A percentile compares a stretch with the other conserved stretches of the same genome.
Conservation (phyloP, 64 coral and sea anemone species). For the Actinia equina region DNA sequence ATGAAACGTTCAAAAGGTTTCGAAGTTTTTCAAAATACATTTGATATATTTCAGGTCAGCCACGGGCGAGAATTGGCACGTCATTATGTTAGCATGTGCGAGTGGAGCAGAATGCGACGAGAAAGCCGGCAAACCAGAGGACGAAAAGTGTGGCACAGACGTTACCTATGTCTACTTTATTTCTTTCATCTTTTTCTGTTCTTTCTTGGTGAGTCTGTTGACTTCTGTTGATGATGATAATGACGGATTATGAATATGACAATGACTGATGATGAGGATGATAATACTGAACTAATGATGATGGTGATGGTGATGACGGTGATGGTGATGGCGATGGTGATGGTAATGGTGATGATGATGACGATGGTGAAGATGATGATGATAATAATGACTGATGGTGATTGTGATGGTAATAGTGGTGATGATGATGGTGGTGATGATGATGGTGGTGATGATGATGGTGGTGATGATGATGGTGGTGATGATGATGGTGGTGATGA, state of each 20-base stretch:
- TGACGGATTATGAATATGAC: background rate
- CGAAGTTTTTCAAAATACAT: background rate
- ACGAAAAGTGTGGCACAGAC: slow-evolving; percentile 55
- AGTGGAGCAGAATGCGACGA: slow-evolving; percentile 52
- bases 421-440: too few species aligned
- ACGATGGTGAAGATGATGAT: background rate
- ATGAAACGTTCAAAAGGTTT: too few species aligned
- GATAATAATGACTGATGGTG: slow-evolving; percentile 2
- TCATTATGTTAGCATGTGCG: slow-evolving; percentile 66
- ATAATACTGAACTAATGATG: background rate
- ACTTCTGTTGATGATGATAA: background rate
- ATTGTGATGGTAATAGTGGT: background rate
- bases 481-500: background rate
- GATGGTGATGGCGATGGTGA: background rate
- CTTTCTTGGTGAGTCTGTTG: slow-evolving; percentile 79
- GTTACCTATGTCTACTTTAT: slow-evolving; percentile 89
- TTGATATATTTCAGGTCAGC: slow-evolving; percentile 43
- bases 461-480: too few species aligned
- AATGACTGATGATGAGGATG: background rate
- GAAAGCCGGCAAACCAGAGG: slow-evolving; percentile 9
- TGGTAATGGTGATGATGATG: background rate
- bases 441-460: too few species aligned
- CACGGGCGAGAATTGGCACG: slow-evolving; percentile 85
- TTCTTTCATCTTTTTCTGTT: slow-evolving; percentile 98
- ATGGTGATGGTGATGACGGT: background rate